Base-by-base conservation (phyloP, 2,888 invertebrate genomes). In the Mesorhabditis sp. region DNA sequence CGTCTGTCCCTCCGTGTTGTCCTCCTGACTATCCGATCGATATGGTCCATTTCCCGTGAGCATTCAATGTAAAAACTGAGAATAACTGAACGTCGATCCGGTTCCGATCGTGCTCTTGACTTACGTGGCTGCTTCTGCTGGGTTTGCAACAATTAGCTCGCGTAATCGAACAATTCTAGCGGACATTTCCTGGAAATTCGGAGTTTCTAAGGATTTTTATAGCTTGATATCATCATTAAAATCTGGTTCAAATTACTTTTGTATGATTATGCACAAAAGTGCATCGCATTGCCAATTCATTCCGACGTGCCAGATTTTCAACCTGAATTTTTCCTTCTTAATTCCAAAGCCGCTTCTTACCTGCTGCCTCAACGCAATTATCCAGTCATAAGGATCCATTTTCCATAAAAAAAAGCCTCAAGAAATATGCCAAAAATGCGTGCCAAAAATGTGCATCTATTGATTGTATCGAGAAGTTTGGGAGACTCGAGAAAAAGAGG, bases 1-100 rank as follows among this genome's bases (percentile, higher is more conserved):
- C 28, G 28, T 69, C 41, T 69, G 66, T 42, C 45, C n/a, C 62
- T 45, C 41, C 68, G 41, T 43, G 45, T 68, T 43, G 45, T 7
- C 61, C 72, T 50, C 50, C 76, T 75, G 7, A 79, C 43, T 4
- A 77, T 68, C 7, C 74, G 58, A n/a, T 83, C 82, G 0, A 77
- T 80, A 64, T 82, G 82, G 64, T 82, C 82, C 28, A 80, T 74
- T 61, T 76, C 75, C 58, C 74, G 71, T 43, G 80, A 69, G 64
- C 79, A 82, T 67, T 81, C 81, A 45, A 83, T 66, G 66, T 82
- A 81, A 44, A 76, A 76, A 15, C 78, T 75, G 41, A 66, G 66
- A 4, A 66, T 61, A 58, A 64, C 43, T 58, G 45, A 10, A 5
- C 13, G 45, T 10, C 4, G 43, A 6, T 13, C n/a, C 13, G 7